A percentile compares a stretch with the other conserved stretches of the same genome.
phyloP scores from a whole-genome alignment of 2,113 vertebrate species.

The Neolamprologus caudopunctatus region DNA sequence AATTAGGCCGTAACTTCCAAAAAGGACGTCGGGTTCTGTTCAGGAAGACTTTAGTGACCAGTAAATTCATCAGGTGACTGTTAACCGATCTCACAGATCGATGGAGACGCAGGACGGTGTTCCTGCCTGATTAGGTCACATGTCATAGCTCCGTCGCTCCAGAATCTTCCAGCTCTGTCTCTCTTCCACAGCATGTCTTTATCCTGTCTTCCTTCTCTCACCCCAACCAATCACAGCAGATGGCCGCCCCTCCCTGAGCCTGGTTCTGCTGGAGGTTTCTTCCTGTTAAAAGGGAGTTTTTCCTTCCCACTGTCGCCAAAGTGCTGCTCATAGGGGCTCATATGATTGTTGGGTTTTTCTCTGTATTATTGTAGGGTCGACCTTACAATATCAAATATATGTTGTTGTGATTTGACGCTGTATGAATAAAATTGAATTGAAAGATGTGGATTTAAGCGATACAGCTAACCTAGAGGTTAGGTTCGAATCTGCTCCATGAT shows the following conservation, averaged over 20 bases:
- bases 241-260: not conserved
- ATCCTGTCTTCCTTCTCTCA: not conserved
- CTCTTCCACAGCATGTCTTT: fast-evolving
- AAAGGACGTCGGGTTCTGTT: not conserved
- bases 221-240: not conserved
- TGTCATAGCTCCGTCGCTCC: not conserved
- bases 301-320: not conserved
- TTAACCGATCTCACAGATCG: not conserved
- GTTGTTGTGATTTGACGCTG: fast-evolving
- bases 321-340: not conserved
- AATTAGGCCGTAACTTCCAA: not conserved
- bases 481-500: fast-evolving
- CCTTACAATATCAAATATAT: not conserved
- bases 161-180: not conserved
- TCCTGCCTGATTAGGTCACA: not conserved
- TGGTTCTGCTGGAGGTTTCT: not conserved
- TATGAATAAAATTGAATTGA: not conserved
- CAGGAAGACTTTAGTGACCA: not conserved
- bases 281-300: not conserved
- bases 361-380: not conserved
- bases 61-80: not conserved
- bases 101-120: not conserved
- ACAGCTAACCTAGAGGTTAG: not conserved
- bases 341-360: fast-evolving
- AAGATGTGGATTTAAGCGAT: not conserved